Evolutionary conservation across 1,140 invertebrate genomes (phyloP).

Genomic region (Drosophila sp.): DNA sequence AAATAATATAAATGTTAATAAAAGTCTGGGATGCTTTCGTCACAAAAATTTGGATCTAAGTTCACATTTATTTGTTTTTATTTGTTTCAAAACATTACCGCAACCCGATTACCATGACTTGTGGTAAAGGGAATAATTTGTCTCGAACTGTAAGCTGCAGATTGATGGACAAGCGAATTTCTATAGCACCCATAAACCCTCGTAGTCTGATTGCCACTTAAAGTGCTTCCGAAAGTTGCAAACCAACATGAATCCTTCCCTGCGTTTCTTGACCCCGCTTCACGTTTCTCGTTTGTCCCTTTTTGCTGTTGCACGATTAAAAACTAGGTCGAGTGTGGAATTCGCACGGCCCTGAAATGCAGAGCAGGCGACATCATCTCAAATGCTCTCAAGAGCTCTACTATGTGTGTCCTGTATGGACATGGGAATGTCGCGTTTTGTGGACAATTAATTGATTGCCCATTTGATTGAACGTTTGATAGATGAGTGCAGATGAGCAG

Average conservation of each 20-base stretch:
- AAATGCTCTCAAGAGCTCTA: not conserved
- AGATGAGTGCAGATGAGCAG: constrained; percentile 47
- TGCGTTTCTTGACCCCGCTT: not conserved
- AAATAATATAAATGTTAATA: too few species aligned
- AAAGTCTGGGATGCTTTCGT: too few species aligned
- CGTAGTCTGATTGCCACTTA: not conserved
- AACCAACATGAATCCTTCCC: constrained; percentile 1
- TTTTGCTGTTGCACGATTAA: constrained; percentile 49
- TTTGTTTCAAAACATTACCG: too few species aligned
- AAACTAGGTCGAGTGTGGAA: constrained; percentile 55
- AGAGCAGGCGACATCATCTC: constrained; percentile 21
- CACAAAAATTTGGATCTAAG: too few species aligned
- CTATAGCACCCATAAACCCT: not conserved
- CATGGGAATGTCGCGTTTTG: constrained; percentile 20
- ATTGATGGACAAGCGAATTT: not conserved
- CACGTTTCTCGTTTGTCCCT: not conserved
- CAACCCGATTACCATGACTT: not conserved
- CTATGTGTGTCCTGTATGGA: not conserved
- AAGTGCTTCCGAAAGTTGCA: constrained; percentile 13
- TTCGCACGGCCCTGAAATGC: constrained; percentile 30
- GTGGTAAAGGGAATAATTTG: not conserved
- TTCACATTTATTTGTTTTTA: too few species aligned
- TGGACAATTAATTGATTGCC: constrained; percentile 76
- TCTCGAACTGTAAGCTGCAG: not conserved
- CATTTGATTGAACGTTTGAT: constrained; percentile 75